phyloP scores from a whole-genome alignment of 2,888 invertebrate genomes.

The Drosophila austrosaltans region DNA sequence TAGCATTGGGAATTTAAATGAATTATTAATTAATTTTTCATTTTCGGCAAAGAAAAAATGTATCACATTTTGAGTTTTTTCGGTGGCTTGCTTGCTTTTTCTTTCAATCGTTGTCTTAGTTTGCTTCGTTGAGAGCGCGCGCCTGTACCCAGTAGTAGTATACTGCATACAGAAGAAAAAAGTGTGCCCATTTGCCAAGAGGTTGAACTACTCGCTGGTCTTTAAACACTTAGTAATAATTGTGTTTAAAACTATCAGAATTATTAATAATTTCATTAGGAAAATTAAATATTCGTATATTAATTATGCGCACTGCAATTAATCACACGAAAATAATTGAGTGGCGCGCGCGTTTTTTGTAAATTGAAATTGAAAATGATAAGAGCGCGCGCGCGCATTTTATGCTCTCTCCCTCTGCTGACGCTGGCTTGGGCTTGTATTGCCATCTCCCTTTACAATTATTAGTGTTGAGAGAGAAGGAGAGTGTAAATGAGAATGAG shows the following conservation, averaged over 20 bases:
- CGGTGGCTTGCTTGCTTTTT: constrained; percentile 12
- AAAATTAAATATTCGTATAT: constrained; percentile 8
- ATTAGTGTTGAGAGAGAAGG: not conserved
- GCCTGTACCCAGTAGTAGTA: constrained; percentile 63
- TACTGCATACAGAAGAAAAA: constrained; percentile 66
- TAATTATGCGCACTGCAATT: constrained; percentile 39
- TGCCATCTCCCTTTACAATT: constrained; percentile 6
- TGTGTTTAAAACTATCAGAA: constrained; percentile 21
- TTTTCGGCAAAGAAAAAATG: not conserved
- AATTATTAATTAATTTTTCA: not conserved
- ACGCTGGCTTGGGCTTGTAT: constrained; percentile 16
- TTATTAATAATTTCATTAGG: constrained; percentile 29
- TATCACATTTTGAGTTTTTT: constrained; percentile 21
- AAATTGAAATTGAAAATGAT: constrained; percentile 22
- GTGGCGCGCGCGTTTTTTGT: constrained; percentile 64
- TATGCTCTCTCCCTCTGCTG: constrained; percentile 30
- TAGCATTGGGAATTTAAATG: not conserved
- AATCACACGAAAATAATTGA: constrained; percentile 59
- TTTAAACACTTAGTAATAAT: not conserved
- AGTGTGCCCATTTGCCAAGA: constrained; percentile 70
- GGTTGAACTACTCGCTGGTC: constrained; percentile 45
- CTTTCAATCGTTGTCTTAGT: constrained; percentile 16
- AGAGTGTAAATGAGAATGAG: not conserved
- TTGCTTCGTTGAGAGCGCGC: constrained; percentile 44
- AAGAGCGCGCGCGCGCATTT: constrained; percentile 66